Percentiles rank a stretch among this genome's conserved stretches.
phyloP scores from a whole-genome alignment of 2,113 vertebrate species.

The Girardinichthys multiradiatus region DNA sequence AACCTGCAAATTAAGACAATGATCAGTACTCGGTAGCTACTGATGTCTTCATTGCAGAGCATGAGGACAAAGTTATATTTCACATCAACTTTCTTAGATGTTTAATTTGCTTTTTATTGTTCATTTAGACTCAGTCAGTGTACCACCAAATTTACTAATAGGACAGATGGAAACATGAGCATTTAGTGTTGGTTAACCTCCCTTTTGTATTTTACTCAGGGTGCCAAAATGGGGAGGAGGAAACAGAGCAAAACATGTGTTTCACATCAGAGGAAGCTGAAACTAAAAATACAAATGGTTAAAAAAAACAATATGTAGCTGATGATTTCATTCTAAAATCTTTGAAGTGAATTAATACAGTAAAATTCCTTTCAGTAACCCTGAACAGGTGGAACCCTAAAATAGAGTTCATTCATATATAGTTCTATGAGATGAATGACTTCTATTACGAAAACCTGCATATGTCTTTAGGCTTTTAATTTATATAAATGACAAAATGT shows the following conservation, averaged over 20 bases:
- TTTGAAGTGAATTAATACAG: constrained; percentile 37
- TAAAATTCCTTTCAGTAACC: constrained; percentile 45
- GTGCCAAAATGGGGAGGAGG: constrained; percentile 83
- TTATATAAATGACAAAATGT: constrained; percentile 53
- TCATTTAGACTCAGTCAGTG: constrained; percentile 64
- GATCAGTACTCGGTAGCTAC: constrained; percentile 56
- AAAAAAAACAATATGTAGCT: constrained; percentile 13
- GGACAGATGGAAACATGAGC: constrained; percentile 52
- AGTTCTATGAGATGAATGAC: constrained; percentile 62
- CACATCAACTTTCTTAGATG: constrained; percentile 53
- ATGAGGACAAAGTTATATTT: constrained; percentile 63
- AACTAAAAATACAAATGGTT: not conserved
- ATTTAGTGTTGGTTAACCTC: constrained; percentile 73
- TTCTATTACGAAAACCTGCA: constrained; percentile 49
- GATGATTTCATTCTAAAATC: constrained; percentile 33
- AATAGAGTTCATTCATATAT: constrained; percentile 49
- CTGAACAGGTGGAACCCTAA: constrained; percentile 38
- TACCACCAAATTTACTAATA: constrained; percentile 64
- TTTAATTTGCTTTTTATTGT: constrained; percentile 34
- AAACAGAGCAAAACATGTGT: constrained; percentile 73
- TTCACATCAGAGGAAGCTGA: constrained; percentile 64
- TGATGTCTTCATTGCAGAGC: constrained; percentile 61
- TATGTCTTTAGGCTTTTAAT: constrained; percentile 65
- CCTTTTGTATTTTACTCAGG: constrained; percentile 84
- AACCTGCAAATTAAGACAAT: constrained; percentile 52